Base-by-base conservation (phyloP, 2,113 vertebrate genomes). In the Equus quagga region DNA sequence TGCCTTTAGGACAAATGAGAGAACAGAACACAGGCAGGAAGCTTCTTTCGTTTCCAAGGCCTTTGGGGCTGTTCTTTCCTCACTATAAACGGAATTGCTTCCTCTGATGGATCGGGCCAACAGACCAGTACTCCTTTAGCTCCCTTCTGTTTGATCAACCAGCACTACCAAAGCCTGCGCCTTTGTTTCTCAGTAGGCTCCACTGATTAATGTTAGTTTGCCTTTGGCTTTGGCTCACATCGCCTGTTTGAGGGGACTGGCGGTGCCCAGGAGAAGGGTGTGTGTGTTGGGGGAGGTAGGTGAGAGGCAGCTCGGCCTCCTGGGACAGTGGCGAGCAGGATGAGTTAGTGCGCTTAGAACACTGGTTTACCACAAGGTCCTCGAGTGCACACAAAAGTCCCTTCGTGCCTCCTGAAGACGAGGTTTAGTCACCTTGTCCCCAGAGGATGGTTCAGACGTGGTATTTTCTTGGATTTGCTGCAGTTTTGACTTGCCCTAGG, bases 11-110 rank as follows among this genome's bases (percentile, higher is more conserved):
- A 83, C 9, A 83, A 9, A 79, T 9, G 89, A 17, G n/a, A 36
- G 79, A 87, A 70, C 36, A n/a, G 36, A 56, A 76, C 84, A 88
- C 46, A 65, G 90, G 70, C 65, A 60, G 54, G 90, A 67, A 67
- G 82, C 10, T 2, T 78, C 96, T 97, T 98, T 80, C 65, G 51
- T 97, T 98, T 98, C 95, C 81, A 65, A 97, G 95, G 96, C 3
- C 81, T 72, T 3, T 21, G 87, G 60, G 70, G 64, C 24, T 90
- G 28, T 44, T 96, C 91, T 96, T 96, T 51, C 21, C 89, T 67
- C 76, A 44, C 46, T 86, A 41, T 98, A 98, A 98, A 98, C 15
- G 76, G 98, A 97, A 98, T 96, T 98, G 98, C 97, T 98, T 98
- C 97, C 98, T 97, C 31, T 76, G 1, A 56, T 92, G 75, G 87